Base-by-base conservation (phyloP, 64 coral and sea anemone species). In the Montipora capricornis region DNA sequence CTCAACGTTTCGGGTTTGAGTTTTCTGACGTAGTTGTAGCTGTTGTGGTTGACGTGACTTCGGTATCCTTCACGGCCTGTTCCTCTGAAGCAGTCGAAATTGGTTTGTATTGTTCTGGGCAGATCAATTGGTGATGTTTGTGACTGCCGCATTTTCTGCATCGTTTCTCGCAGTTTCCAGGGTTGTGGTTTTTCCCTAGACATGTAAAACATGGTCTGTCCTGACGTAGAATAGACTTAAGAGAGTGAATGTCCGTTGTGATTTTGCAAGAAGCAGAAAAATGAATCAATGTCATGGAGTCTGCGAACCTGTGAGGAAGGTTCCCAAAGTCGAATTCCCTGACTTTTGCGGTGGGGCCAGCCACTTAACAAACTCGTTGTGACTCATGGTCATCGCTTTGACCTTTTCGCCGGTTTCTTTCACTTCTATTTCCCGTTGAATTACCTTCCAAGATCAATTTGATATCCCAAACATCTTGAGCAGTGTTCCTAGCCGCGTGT, bases 391-490 rank as follows among this genome's bases (percentile, higher is more conserved):
- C 66, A 62, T 64, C 3, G 81, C 81, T 64, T 22, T 84, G 44
- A 84, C 66, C 61, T 84, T 84, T 24, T 84, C 81, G 81, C 81
- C 61, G 9, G 61, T 84, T 55, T 84, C 81, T 57, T 4, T 13
- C 44, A 55, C 81, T 53, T 84, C 50, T 44, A 84, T 84, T 84
- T 84, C 81, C 37, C 66, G 61, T 20, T 44, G 81, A 62, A 84
- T 84, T 13, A 55, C 81, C 37, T 84, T n/a, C 37, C 44, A 84
- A 20, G 11, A 84, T 84, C 12, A 8, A 84, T 84, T 84, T 5
- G 53, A 84, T 84, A 9, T 84, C 50, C 50, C 81, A 84, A 51
- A 57, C 14, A 29, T 84, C 53, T 10, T 84, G n/a, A 8, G 81
- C 22, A 37, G 53, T 62, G 51, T 84, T 82, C 14, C 80, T 44